Evolutionary conservation across 2,797 vertebrate species (phyloP).

Genomic region (Betta splendens): DNA sequence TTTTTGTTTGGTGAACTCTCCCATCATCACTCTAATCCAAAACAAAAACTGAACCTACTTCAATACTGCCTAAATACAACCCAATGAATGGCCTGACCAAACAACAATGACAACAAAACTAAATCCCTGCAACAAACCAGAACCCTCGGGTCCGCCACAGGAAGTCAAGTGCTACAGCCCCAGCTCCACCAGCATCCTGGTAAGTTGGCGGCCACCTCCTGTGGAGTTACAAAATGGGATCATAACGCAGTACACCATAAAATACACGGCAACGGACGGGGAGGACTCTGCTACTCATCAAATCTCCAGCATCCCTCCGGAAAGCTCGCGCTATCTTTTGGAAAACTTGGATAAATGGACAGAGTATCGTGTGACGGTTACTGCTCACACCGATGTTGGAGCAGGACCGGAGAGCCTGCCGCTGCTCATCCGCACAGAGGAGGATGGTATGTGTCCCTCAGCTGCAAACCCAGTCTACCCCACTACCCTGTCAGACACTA

Average conservation of each 20-base stretch:
- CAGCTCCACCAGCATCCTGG: slow-evolving; percentile 98
- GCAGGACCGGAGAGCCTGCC: slow-evolving; percentile 95
- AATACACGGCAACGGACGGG: slow-evolving; percentile 87
- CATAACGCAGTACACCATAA: slow-evolving; percentile 93
- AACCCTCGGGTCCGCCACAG: slow-evolving; percentile 96
- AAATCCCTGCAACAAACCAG: slow-evolving; percentile 79
- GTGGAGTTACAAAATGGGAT: slow-evolving; percentile 95
- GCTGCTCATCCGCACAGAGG: slow-evolving; percentile 96
- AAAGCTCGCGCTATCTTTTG: slow-evolving; percentile 93
- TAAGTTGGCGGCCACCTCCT: slow-evolving; percentile 97
- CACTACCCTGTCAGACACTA: slow-evolving; percentile 66
- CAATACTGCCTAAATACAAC: slow-evolving; percentile 75
- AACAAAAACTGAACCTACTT: slow-evolving; percentile 82
- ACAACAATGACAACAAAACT: slow-evolving; percentile 35
- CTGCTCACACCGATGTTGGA: slow-evolving; percentile 95
- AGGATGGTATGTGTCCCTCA: slow-evolving; percentile 96
- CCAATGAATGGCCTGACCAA: slow-evolving; percentile 53
- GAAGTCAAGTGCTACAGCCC: slow-evolving; percentile 95
- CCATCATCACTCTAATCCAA: slow-evolving; percentile 74
- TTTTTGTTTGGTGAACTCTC: slow-evolving; percentile 78
- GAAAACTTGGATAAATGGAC: slow-evolving; percentile 99
- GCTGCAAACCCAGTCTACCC: slow-evolving; percentile 64
- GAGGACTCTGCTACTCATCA: slow-evolving; percentile 87
- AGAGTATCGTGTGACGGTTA: slow-evolving; percentile 94
- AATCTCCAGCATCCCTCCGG: slow-evolving; percentile 88